These are phyloP conservation scores for Festucalex cinctus DNA, from an alignment of 2,113 vertebrate genomes.

Conservation along the genomic window DNA sequence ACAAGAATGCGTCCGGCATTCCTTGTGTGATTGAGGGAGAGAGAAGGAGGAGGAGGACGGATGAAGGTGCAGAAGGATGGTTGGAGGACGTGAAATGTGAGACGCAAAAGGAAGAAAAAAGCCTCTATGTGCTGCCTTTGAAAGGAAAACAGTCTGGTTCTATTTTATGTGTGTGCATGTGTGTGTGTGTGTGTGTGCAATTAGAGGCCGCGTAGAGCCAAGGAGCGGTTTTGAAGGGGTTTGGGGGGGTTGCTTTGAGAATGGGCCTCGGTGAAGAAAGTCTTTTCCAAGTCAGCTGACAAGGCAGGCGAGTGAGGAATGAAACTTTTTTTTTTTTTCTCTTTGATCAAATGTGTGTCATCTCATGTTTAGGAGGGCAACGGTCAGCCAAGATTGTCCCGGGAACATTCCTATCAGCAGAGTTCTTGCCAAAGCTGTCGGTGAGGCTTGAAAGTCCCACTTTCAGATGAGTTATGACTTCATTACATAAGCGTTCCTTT, in stretches of 20 bases:
- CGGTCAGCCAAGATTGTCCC: neutral
- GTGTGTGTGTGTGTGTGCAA: slow-evolving; percentile 42
- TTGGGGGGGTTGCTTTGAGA: neutral
- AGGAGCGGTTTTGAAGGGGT: neutral
- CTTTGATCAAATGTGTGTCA: neutral
- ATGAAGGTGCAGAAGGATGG: slow-evolving; percentile 27
- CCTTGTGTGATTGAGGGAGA: slow-evolving; percentile 34
- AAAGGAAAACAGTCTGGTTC: slow-evolving; percentile 74
- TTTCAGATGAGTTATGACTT: neutral
- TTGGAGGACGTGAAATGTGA: slow-evolving; percentile 9
- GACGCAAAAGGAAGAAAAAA: slow-evolving; percentile 45
- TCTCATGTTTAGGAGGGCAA: slow-evolving; percentile 14
- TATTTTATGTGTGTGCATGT: slow-evolving; percentile 64
- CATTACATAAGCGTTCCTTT: neutral
- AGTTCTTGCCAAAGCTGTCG: neutral
- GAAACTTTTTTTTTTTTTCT: neutral
- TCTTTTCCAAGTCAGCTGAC: slow-evolving; percentile 6
- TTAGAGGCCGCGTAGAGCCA: slow-evolving; percentile 52
- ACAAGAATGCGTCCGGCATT: slow-evolving; percentile 71
- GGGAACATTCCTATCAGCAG: neutral
- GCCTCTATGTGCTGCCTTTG: slow-evolving; percentile 49
- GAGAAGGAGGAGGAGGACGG: slow-evolving; percentile 18
- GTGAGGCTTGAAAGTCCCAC: neutral
- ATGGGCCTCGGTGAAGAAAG: slow-evolving; percentile 3
- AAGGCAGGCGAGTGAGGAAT: neutral